Evolutionary conservation across 1,140 invertebrate genomes (phyloP), one percentile per base, ranked within the genome.

Genomic region (Cotesia glomerata): DNA sequence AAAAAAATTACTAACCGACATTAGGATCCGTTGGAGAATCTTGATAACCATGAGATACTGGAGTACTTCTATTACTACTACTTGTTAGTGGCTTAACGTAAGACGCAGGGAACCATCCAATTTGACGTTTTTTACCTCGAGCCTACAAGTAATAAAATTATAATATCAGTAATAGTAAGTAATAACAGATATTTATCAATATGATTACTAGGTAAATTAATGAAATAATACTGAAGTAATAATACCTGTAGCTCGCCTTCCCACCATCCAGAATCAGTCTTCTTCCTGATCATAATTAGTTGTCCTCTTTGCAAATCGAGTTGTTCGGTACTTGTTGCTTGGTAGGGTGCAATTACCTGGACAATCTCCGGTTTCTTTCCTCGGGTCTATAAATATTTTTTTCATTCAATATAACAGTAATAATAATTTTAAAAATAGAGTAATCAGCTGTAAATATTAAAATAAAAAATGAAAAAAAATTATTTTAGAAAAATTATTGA

Each of bases 261-360:
- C 98, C 98, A 99, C 98, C 98, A 99, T 18, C 97, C 97, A 75
- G 95, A 95, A 67, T 95, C 92, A 7, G 95, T 96, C 83, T 99
- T 99, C 86, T 98, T 98, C 11, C 97, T 90, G 13, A 99, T 95
- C 89, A 97, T 94, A 61, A 99, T 94, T 59, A 99, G 87, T 80
- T 99, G 97, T n/a, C 97, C 98, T 74, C 95, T 91, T 78, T 93
- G 91, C 7, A 99, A 86, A 66, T 93, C 93, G 11, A 99, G 86
- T 83, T 99, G 97, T 81, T 98, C 97, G 0, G 91, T 83, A 80
- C 96, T 97, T 4, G 93, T 95, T 1, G 95, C 94, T 84, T 94
- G 91, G 81, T 97, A 97, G 1, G 95, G 91, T 9, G 95, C 95
- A 71, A 97, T 92, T 4, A 96, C 95, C 81, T 93, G 93, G 11